Evolutionary conservation across 30 jellyfish, hydroid and myxozoan genomes (phyloP).

Genomic region (Hydractinia echinata): DNA sequence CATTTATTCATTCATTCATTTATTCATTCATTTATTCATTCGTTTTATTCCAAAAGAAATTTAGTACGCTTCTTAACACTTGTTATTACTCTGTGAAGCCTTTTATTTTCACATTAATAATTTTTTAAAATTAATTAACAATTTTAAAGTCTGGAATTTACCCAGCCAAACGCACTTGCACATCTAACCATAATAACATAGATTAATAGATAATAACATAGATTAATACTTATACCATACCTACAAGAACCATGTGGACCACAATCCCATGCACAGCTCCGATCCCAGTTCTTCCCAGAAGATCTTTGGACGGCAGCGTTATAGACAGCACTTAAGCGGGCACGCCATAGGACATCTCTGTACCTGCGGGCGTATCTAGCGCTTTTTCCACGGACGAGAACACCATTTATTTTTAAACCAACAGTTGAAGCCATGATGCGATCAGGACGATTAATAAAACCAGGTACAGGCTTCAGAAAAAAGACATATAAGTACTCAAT

Average conservation of each 20-base stretch:
- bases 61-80: no score
- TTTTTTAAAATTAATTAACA: no score
- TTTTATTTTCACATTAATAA: no score
- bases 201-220: no score
- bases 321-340: constrained; percentile 41
- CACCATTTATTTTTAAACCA: constrained; percentile 44
- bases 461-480: constrained; percentile 64
- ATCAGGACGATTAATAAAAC: constrained; percentile 77
- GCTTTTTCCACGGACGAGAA: constrained; percentile 48
- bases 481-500: neutral
- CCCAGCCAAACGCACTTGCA: no score
- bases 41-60: no score
- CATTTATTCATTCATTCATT: no score
- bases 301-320: constrained; percentile 30
- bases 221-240: neutral
- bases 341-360: constrained; percentile 38
- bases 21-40: no score
- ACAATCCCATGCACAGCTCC: constrained; percentile 78
- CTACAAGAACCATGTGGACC: constrained; percentile 83
- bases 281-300: constrained; percentile 36
- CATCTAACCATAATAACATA: no score
- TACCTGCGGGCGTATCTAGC: constrained; percentile 37
- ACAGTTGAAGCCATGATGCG: constrained; percentile 59
- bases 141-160: no score
- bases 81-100: no score